Base-by-base conservation (phyloP, 2,797 vertebrate species). In the Mus spretus region DNA sequence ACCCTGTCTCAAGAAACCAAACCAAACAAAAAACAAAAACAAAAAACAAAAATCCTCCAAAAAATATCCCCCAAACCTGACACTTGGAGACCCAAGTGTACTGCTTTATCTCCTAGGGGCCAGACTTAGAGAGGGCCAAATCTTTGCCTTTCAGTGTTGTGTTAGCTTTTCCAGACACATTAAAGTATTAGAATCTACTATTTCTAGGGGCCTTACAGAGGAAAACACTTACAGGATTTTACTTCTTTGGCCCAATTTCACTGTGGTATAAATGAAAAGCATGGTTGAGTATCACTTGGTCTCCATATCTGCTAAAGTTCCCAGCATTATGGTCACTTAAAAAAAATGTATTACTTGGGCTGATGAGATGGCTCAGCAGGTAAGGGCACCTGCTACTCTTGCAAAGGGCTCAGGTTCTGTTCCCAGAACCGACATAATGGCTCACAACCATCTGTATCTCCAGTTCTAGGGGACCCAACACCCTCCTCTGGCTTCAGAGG, bases 81-180 rank as follows among this genome's bases (percentile, higher is more conserved):
- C 37, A 75, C 72, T 75, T 44, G 72, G 72, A 40, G 80, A 80
- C 24, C 63, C 40, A 97, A 91, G 91, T 85, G 85, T 12, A 44
- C 50, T 24, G 75, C 28, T 88, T 82, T 77, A 78, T 88, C 63
- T 7, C 0, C 70, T 53, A 75, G 28, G 19, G 28, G 67, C 3
- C 44, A 81, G 57, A 87, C 8, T 8, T n/a, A 87, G 47, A 79
- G 44, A 53, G 11, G 34, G 63, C 63, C 72, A 91, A 63, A 50
- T 47, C 37, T 91, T 95, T 96, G 72, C 59, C 34, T 77, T 91
- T 86, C 88, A 63, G 61, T 37, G 74, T 31, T 90, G 84, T 78
- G 28, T 89, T 88, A 94, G 63, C 31, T 55, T 89, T 89, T 11
- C 40, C 17, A 15, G 44, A 47, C 59, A 92, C 95, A 40, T 17